phyloP scores from a whole-genome alignment of 2,888 invertebrate species.

The Cantharis nigra region DNA sequence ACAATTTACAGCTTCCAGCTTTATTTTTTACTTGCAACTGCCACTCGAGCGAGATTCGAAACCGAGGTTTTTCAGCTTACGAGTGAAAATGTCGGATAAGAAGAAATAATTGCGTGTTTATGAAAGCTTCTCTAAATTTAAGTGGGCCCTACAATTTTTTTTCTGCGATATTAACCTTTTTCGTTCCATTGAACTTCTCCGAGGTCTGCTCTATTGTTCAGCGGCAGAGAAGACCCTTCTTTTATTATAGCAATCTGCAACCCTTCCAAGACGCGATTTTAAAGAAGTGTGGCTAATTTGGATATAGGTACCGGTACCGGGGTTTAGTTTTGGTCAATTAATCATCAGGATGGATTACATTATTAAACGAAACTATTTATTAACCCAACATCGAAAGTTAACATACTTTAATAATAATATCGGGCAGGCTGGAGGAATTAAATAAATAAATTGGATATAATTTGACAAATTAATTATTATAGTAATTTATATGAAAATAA shows the following conservation, averaged over 20 bases:
- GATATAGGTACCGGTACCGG: background rate
- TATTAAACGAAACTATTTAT: too few relatives aligned
- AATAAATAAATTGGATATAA: background rate
- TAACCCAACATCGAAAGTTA: too few relatives aligned
- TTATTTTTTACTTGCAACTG: too few relatives aligned
- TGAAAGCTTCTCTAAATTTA: background rate
- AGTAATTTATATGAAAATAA: background rate
- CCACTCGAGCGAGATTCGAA: background rate
- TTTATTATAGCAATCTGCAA: background rate
- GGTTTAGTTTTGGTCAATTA: background rate
- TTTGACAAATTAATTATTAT: background rate
- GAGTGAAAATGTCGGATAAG: background rate
- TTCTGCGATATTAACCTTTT: background rate
- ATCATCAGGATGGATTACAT: background rate
- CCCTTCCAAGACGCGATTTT: background rate
- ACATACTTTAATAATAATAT: too few relatives aligned
- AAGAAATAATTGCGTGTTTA: background rate
- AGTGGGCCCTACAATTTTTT: background rate
- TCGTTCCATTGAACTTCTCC: background rate
- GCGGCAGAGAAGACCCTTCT: background rate
- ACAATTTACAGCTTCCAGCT: too few relatives aligned
- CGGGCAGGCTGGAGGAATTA: background rate
- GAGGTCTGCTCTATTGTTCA: background rate
- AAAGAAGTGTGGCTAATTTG: background rate
- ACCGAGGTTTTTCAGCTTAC: background rate